These are phyloP conservation scores for Pachyuromys duprasi DNA, from an alignment of 2,797 vertebrate species.

Conservation along the genomic window DNA sequence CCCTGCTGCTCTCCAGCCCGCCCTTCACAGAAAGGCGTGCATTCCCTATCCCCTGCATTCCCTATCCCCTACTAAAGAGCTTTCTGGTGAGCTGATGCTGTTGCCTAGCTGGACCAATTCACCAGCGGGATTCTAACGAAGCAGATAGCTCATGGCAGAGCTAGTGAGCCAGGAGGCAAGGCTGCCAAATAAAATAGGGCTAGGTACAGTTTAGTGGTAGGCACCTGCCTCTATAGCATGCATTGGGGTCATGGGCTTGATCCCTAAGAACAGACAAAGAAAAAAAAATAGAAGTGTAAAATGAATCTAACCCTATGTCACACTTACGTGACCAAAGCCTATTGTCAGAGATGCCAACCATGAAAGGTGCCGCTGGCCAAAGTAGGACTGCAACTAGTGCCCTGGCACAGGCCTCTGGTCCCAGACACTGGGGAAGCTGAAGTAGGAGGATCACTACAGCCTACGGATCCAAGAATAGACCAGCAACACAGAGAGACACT, in stretches of 20 bases:
- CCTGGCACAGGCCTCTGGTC: not conserved
- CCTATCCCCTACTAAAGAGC: not conserved
- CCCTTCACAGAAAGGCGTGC: not conserved
- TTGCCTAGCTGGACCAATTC: conserved; percentile 3
- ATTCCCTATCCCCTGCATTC: not conserved
- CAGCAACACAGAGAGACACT: not conserved
- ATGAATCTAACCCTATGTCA: not conserved
- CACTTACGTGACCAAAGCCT: not conserved
- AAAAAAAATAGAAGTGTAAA: not conserved
- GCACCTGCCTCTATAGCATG: not conserved
- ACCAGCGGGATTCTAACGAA: conserved; percentile 2
- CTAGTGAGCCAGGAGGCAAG: not conserved
- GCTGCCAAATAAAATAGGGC: not conserved
- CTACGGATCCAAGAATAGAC: not conserved
- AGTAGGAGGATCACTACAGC: not conserved
- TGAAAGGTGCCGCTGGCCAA: not conserved
- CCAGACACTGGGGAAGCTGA: not conserved
- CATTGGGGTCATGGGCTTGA: not conserved
- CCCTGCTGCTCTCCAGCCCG: not conserved
- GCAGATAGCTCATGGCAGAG: not conserved
- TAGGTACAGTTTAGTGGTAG: not conserved
- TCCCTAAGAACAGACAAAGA: not conserved
- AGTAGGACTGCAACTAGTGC: not conserved
- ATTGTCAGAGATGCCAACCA: not conserved
- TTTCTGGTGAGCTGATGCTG: not conserved